Conservation (phyloP, 2,888 invertebrate genomes). For the Petrolisthes manimaculis region DNA sequence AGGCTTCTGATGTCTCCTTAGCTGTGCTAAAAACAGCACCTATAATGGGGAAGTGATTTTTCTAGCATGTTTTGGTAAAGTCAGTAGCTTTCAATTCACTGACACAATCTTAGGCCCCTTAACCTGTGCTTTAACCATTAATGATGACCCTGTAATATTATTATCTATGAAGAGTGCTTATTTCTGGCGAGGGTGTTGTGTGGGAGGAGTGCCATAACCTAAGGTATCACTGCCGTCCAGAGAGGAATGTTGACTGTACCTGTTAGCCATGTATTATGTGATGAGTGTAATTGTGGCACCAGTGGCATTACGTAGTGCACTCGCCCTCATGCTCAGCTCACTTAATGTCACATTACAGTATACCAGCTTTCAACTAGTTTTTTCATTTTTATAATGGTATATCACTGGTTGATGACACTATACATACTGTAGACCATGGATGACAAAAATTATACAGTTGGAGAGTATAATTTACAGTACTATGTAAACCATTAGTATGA, state of each 20-base stretch:
- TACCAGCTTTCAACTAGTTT: neutral
- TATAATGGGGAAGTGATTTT: no score
- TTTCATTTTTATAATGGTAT: neutral
- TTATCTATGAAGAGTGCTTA: slow-evolving; percentile 15
- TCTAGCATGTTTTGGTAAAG: no score
- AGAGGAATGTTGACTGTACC: slow-evolving; percentile 48
- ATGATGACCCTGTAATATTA: neutral
- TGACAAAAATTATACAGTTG: no score
- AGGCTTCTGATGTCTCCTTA: no score
- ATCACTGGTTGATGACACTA: no score
- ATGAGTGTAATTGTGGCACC: slow-evolving; percentile 31
- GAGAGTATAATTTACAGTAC: no score
- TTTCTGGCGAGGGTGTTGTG: slow-evolving; percentile 16
- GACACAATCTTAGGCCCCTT: no score
- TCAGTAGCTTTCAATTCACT: no score
- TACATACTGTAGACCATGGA: no score
- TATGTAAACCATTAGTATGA: no score
- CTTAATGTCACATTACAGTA: neutral
- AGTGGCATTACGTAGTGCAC: slow-evolving; percentile 33
- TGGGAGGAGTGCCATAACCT: slow-evolving; percentile 37
- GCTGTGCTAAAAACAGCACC: no score
- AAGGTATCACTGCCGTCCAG: slow-evolving; percentile 46
- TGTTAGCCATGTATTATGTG: slow-evolving; percentile 37
- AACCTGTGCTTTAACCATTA: neutral
- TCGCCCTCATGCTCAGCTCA: neutral